Evolutionary conservation across 2,113 vertebrate genomes (phyloP), one percentile per base, ranked within the genome.

Genomic region (Phainopepla nitens): DNA sequence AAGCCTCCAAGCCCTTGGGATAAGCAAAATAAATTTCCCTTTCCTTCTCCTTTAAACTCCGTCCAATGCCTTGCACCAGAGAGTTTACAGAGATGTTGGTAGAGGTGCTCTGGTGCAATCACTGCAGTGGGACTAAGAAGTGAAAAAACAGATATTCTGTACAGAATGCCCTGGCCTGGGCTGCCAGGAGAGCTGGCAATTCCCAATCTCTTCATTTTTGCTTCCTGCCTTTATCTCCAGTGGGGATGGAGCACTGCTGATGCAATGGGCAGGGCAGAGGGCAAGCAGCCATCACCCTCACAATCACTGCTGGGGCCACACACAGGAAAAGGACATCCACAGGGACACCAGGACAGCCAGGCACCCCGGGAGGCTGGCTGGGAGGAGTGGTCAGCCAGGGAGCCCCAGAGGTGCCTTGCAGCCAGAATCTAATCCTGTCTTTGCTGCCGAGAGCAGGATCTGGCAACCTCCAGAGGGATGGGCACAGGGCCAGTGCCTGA

Each of bases 301-400:
- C 11, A 6, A 9, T 15, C 28, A 2, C 27, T n/a, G 35, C 60
- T 9, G 39, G 18, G 20, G 28, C 23, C 16, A 33, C 19, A 6
- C 0, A 0, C 1, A 1, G 13, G n/a, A 16, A 24, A n/a, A 22
- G 23, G 23, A 23, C 44, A 22, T 6, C 28, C 19, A 0, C 24
- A 35, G 39, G 68, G 53, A 65, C 13, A 13, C 33, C 35, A 8
- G 77, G 31, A 36, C 1, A 9, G 29, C 31, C 61, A 13, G 44
- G 54, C n/a, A 29, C 24, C 35, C 19, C 0, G 0, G 41, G 41
- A 41, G n/a, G 29, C 36, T 25, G 64, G 16, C 44, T 6, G 6
- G 41, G 31, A 70, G 28, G 13, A 45, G 18, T 3, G 17, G 2
- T 33, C 4, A 7, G n/a, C 36, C 3, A 0, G 35, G 21, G 35